These are phyloP conservation scores for Alsophila aescularia DNA, from an alignment of 2,888 invertebrate genomes.

Conservation along the genomic window DNA sequence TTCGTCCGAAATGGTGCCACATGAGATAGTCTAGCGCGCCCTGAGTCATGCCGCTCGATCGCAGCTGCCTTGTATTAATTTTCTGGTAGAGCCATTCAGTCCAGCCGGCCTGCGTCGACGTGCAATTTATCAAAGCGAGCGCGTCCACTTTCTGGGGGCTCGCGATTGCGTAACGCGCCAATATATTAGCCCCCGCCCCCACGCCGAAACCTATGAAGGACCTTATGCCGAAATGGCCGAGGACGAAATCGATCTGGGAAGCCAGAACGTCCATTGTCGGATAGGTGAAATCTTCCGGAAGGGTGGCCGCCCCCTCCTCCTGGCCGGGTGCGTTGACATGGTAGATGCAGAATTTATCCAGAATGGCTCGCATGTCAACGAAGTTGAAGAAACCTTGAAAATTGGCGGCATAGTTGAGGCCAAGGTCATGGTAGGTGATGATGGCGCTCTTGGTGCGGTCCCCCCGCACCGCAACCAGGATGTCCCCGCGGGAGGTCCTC, in stretches of 20 bases:
- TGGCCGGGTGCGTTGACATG: slow-evolving; percentile 99
- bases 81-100: slow-evolving; percentile 99
- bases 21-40: slow-evolving; percentile 97
- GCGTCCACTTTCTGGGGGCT: slow-evolving; percentile 96
- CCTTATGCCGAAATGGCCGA: slow-evolving; percentile 95
- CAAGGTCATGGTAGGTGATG: slow-evolving; percentile 99
- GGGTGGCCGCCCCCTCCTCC: slow-evolving; percentile 96
- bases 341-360: slow-evolving; percentile 98
- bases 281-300: slow-evolving; percentile 95
- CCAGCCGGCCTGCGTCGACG: slow-evolving; percentile 98
- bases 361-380: slow-evolving; percentile 93
- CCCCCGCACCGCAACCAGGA: slow-evolving; percentile 97
- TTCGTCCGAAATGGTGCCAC: slow-evolving; percentile 99
- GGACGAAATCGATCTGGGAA: slow-evolving; percentile 94
- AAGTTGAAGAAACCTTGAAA: slow-evolving; percentile 98
- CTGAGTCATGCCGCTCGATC: slow-evolving; percentile 96
- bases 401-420: slow-evolving; percentile 97
- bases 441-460: slow-evolving; percentile 96
- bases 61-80: slow-evolving; percentile 94
- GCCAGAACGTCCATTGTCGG: slow-evolving; percentile 99
- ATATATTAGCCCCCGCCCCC: slow-evolving; percentile 98
- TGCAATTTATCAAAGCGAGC: slow-evolving; percentile 96
- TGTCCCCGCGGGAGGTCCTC: slow-evolving; percentile 95
- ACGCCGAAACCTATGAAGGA: slow-evolving; percentile 98
- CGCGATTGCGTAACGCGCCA: slow-evolving; percentile 94